Evolutionary conservation across 2,113 vertebrate genomes (phyloP).

Genomic region (Chlorodrepanis virens): DNA sequence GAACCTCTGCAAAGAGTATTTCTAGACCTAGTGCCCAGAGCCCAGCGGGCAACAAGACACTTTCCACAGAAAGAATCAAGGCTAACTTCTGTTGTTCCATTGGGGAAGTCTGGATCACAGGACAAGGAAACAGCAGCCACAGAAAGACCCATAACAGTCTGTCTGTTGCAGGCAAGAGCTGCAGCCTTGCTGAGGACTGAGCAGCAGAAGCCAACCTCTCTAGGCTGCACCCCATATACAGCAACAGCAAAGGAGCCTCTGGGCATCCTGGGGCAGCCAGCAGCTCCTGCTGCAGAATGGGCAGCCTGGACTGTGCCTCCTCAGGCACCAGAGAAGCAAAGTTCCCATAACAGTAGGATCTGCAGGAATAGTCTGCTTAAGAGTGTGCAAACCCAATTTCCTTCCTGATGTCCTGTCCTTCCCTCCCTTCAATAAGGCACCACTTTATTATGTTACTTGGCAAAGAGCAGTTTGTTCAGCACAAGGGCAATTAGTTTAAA

Average conservation of each 20-base stretch:
- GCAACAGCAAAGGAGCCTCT: accelerated
- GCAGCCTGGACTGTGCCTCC: not conserved
- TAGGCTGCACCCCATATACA: accelerated
- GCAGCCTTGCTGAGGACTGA: not conserved
- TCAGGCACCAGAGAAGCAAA: accelerated
- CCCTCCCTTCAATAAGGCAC: not conserved
- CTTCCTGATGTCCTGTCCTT: not conserved
- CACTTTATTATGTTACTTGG: accelerated
- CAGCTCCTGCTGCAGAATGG: not conserved
- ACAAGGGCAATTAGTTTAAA: not conserved
- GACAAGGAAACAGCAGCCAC: not conserved
- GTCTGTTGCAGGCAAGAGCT: not conserved
- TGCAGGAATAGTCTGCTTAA: not conserved
- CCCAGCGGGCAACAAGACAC: not conserved
- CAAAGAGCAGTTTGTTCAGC: not conserved
- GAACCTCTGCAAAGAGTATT: not conserved
- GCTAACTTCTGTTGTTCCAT: not conserved
- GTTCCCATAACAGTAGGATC: not conserved
- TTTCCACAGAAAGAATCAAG: not conserved
- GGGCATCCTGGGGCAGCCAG: not conserved
- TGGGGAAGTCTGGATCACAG: not conserved
- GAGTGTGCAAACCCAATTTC: not conserved
- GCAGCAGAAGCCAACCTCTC: not conserved
- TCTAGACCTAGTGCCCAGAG: not conserved
- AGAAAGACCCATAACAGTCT: not conserved